Conservation (phyloP, 1,140 invertebrate species). For the Amphibalanus amphitrite region DNA sequence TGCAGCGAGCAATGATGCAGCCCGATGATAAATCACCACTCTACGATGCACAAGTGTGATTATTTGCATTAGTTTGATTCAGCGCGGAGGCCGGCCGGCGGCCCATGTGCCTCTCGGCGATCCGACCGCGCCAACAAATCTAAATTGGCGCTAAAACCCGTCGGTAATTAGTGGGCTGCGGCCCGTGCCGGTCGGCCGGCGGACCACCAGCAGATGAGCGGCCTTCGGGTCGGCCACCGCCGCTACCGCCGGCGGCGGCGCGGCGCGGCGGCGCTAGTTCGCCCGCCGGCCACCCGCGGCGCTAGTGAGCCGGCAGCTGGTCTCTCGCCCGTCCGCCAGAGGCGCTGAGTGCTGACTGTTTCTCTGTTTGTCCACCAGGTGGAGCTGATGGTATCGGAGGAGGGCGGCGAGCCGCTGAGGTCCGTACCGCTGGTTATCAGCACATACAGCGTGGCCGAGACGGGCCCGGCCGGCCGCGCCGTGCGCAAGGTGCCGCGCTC, state of each 20-base stretch:
- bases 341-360: neutral
- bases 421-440: neutral
- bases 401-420: neutral
- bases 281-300: too few species aligned
- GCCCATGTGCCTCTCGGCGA: neutral
- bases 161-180: neutral
- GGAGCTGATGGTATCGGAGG: neutral
- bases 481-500: neutral
- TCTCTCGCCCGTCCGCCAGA: too few species aligned
- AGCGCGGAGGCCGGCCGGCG: neutral
- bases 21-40: neutral
- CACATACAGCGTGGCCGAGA: neutral
- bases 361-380: neutral
- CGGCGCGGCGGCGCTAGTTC: neutral
- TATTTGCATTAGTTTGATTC: slow-evolving; percentile 2
- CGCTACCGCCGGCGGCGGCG: too few species aligned
- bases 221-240: neutral
- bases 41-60: neutral
- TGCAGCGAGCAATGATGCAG: neutral
- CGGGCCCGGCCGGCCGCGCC: too few species aligned
- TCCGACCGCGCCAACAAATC: neutral
- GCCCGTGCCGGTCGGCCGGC: too few species aligned
- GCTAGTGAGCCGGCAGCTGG: neutral
- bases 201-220: neutral
- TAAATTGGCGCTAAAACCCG: neutral